Evolutionary conservation across 2,113 vertebrate species (phyloP), one percentile per base, ranked within the genome.

Genomic region (Syngnathus typhle): DNA sequence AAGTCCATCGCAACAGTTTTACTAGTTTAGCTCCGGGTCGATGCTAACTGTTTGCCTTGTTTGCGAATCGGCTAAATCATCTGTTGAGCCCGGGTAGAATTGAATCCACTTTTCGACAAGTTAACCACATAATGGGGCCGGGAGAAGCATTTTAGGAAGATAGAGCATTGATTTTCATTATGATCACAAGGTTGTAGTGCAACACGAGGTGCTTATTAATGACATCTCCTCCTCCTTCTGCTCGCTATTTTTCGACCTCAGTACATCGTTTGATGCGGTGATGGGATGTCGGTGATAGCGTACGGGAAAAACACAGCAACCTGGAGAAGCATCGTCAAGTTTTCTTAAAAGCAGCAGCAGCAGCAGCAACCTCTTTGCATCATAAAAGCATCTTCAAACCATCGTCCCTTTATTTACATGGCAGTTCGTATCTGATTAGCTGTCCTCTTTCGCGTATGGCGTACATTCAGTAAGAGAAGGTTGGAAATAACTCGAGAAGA

Each of bases 361-460:
- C 27, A 32, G 27, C 27, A 32, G 27, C 27, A 32, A 32, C 75
- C 63, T 39, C 41, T 12, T 82, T 87, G 82, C 88, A 85, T 88
- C 78, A 43, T 79, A 81, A 86, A 85, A 85, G 71, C 83, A 72
- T 81, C 63, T 70, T 84, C 79, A 68, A 77, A 79, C 75, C 69
- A 69, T 69, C 64, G 74, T 84, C 82, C 69, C 75, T 85, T 85
- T 91, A 92, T 91, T 88, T 91, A 92, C 91, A 91, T 89, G 90
- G 91, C 91, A 92, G 90, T 92, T 89, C 88, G 75, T 78, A 82
- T 85, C 85, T 88, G 84, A 87, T 87, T 89, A 79, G 87, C 88
- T 85, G 75, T 86, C 82, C 68, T 81, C 82, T 81, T 83, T 84
- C 78, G 85, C 83, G 12, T 80, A 81, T 78, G 82, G 84, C 88